Evolutionary conservation across 2,888 invertebrate species (phyloP).

Genomic region (Conistra vaccinii): DNA sequence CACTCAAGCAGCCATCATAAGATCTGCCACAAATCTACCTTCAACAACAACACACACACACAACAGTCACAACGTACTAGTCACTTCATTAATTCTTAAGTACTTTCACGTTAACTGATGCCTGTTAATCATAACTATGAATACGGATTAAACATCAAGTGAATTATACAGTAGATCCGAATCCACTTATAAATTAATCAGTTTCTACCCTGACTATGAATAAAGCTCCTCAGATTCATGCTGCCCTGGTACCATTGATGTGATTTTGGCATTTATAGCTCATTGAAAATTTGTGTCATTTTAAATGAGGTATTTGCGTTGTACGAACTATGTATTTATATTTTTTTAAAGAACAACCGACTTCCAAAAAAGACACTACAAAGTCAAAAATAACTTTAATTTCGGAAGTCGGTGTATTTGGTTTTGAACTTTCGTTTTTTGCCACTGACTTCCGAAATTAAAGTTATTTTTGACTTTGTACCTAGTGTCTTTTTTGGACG

Average conservation of each 20-base stretch:
- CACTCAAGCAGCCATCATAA: background rate
- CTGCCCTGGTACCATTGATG: conserved; percentile 37
- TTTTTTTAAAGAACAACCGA: too few species aligned
- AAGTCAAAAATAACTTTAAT: too few species aligned
- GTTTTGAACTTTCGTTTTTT: too few species aligned
- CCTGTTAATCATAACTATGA: conserved; percentile 57
- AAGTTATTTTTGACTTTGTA: too few species aligned
- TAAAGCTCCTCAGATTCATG: conserved; percentile 15
- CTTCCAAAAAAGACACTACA: too few species aligned
- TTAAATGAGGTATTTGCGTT: background rate
- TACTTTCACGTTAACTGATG: conserved; percentile 54
- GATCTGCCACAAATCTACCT: background rate
- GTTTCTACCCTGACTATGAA: conserved; percentile 30
- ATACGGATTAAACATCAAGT: conserved; percentile 57
- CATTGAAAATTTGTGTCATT: conserved; percentile 20
- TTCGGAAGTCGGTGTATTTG: too few species aligned
- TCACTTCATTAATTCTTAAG: conserved; percentile 55
- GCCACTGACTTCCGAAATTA: too few species aligned
- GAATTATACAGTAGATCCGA: conserved; percentile 54
- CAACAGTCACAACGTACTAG: conserved; percentile 14
- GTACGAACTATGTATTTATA: background rate
- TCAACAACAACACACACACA: conserved; percentile 4
- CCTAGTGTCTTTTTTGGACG: too few species aligned
- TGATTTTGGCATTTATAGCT: conserved; percentile 28
- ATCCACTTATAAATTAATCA: conserved; percentile 51